Evolutionary conservation across 35 echinoderm and acorn worm species (phyloP).

Genomic region (Anneissia japonica): DNA sequence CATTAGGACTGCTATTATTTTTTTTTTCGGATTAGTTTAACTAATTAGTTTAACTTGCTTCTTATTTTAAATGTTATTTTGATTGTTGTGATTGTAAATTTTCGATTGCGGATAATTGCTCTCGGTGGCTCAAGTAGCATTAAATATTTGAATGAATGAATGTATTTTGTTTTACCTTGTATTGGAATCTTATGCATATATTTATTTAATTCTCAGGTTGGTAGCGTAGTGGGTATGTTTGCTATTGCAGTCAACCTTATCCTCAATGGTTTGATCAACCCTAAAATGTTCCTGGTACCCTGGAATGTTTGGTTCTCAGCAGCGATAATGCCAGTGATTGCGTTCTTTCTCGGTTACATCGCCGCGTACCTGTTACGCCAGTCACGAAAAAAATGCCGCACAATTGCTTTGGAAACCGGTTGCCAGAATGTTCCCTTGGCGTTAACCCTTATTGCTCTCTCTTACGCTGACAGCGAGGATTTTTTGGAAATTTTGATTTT

Average conservation of each 20-base stretch:
- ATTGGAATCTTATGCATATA: background rate
- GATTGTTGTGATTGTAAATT: no score
- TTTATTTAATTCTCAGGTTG: conserved; percentile 31
- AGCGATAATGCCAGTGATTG: conserved; percentile 24
- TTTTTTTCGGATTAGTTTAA: no score
- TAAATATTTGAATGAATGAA: no score
- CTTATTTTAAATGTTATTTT: no score
- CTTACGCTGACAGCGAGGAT: no score
- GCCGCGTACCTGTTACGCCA: conserved; percentile 46
- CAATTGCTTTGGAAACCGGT: conserved; percentile 75
- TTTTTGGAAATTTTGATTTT: no score
- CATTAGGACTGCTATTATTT: no score
- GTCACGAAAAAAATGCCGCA: conserved; percentile 52
- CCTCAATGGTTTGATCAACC: conserved; percentile 67
- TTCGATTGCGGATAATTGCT: no score
- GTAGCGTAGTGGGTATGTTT: conserved; percentile 50
- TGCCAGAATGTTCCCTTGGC: conserved; percentile 70
- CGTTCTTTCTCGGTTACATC: conserved; percentile 51
- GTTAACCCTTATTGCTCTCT: conserved; percentile 46
- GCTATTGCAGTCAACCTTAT: conserved; percentile 42
- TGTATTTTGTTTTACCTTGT: no score
- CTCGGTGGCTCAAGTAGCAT: no score
- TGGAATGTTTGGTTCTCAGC: conserved; percentile 76
- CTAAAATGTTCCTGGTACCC: conserved; percentile 46
- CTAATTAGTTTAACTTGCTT: no score